Conservation (phyloP, 1,140 invertebrate species). For the Drosophila serrata region DNA sequence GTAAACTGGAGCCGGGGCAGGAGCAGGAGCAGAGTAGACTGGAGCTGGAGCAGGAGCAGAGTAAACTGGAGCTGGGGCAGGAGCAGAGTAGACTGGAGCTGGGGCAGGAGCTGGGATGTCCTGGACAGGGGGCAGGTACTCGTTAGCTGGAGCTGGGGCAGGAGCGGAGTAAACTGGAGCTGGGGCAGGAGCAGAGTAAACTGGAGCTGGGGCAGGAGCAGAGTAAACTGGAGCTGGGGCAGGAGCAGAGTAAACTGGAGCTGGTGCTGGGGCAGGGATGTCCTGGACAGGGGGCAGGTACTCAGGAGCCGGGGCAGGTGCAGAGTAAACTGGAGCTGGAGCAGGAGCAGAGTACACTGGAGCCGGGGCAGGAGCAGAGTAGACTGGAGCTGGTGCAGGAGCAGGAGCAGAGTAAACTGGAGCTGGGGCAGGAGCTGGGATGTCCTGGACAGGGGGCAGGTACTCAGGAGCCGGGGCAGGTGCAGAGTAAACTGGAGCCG, state of each 20-base stretch:
- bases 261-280: conserved; percentile 32
- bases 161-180: conserved; percentile 39
- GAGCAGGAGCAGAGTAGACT: conserved; percentile 32
- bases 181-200: conserved; percentile 43
- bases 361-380: conserved; percentile 41
- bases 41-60: conserved; percentile 46
- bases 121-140: conserved; percentile 61
- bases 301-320: conserved; percentile 19
- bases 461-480: conserved; percentile 45
- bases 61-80: conserved; percentile 38
- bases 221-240: conserved; percentile 37
- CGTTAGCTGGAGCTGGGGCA: conserved; percentile 31
- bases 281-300: conserved; percentile 60
- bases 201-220: conserved; percentile 23
- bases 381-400: conserved; percentile 36
- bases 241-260: conserved; percentile 36
- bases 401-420: conserved; percentile 45
- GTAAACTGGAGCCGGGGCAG: conserved; percentile 47
- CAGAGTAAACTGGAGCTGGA: conserved; percentile 26
- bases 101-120: conserved; percentile 51
- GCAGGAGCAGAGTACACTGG: conserved; percentile 39
- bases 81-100: conserved; percentile 48
- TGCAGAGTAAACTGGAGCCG: conserved; percentile 29
- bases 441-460: conserved; percentile 57
- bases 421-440: conserved; percentile 28